Percentiles rank a stretch among this genome's conserved stretches.
Conservation (phyloP, 2,888 invertebrate genomes). For the Formica aserva region DNA sequence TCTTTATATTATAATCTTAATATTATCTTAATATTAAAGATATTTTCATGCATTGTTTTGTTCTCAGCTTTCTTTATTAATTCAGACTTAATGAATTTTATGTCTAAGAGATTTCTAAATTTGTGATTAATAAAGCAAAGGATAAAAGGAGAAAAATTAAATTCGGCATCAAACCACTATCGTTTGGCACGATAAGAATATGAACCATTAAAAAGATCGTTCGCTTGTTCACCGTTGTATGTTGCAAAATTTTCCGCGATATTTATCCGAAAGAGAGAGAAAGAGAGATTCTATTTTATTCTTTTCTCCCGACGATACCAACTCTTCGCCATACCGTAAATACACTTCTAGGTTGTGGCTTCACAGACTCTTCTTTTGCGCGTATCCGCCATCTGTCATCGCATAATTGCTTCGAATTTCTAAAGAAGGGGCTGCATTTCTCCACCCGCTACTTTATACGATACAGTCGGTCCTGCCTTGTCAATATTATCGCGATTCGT, state of each 20-base stretch:
- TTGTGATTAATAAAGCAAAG: background rate
- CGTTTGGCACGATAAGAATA: background rate
- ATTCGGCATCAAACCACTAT: background rate
- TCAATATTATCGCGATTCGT: constrained; percentile 73
- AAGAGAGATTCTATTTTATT: constrained; percentile 15
- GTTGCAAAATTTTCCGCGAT: background rate
- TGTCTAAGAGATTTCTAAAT: background rate
- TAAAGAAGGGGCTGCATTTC: constrained; percentile 48
- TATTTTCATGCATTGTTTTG: background rate
- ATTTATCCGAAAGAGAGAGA: background rate
- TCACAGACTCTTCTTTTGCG: constrained; percentile 39
- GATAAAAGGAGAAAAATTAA: background rate
- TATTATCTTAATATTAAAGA: background rate
- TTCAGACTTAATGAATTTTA: background rate
- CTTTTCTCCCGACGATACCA: constrained; percentile 2
- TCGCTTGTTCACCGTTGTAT: background rate
- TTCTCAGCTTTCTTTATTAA: background rate
- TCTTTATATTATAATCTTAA: background rate
- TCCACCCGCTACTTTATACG: constrained; percentile 55
- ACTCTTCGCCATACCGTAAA: constrained; percentile 29
- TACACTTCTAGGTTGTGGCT: constrained; percentile 12
- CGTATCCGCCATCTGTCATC: constrained; percentile 67
- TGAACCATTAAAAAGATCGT: constrained; percentile 15
- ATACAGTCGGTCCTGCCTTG: constrained; percentile 58
- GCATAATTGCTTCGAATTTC: constrained; percentile 51